phyloP scores from a whole-genome alignment of 2,797 vertebrate species.

The Acipenser oxyrinchus region DNA sequence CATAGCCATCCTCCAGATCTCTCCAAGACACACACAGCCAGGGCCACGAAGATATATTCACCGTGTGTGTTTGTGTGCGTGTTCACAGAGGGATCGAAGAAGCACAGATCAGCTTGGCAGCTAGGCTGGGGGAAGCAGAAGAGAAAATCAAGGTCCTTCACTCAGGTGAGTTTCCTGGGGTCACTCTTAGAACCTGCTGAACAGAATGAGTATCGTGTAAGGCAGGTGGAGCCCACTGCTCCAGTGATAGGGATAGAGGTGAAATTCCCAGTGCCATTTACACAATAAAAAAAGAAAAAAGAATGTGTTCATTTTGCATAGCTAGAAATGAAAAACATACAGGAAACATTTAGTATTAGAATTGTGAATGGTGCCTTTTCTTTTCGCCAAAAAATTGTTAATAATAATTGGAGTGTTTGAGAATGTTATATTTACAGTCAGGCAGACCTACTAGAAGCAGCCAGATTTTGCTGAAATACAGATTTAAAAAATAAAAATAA shows the following conservation, averaged over 20 bases:
- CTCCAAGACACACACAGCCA: too few relatives aligned
- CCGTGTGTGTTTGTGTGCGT: conserved; percentile 11
- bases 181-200: conserved; percentile 7
- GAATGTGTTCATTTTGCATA: too few relatives aligned
- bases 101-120: conserved; percentile 64
- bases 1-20: too few relatives aligned
- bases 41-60: neutral
- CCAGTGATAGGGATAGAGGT: neutral
- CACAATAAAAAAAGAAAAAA: neutral
- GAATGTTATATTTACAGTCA: too few relatives aligned
- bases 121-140: conserved; percentile 84
- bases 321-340: neutral
- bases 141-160: conserved; percentile 91
- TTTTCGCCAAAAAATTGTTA: too few relatives aligned
- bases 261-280: neutral
- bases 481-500: neutral
- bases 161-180: conserved; percentile 64
- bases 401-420: too few relatives aligned
- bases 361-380: too few relatives aligned
- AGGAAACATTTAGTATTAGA: too few relatives aligned
- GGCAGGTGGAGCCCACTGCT: neutral
- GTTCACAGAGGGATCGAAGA: conserved; percentile 71
- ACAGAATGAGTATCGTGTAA: neutral
- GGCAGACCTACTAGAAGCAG: too few relatives aligned
- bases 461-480: neutral